Base-by-base conservation (phyloP, 2,797 vertebrate genomes). In the Threskiornis aethiopicus region DNA sequence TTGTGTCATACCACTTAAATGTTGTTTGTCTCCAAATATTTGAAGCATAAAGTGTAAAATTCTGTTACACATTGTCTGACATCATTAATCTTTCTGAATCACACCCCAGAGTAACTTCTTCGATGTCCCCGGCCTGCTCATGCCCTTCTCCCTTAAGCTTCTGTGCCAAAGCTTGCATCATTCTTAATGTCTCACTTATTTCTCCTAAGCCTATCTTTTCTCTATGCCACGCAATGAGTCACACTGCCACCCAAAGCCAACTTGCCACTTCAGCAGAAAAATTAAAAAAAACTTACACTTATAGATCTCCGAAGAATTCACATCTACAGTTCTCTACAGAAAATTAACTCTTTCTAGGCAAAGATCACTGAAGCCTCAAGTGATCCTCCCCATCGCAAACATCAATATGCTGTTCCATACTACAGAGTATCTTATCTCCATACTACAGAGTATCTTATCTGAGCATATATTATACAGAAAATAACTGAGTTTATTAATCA, bases 51-150 rank as follows among this genome's bases (percentile, higher is more conserved):
- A 71, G 33, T 44, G 4, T n/a, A 72, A 84, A 84, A 82, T 52
- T 72, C 2, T n/a, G n/a, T n/a, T 25, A 62, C 11, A 9, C 6
- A 14, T 44, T 41, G 19, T 19, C 58, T 54, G 55, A n/a, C 25
- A 46, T 14, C 6, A 76, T 6, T 35, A 21, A 71, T 47, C 44
- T 72, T 67, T 13, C 54, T 33, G 39, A 88, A 72, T 72, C 25
- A 17, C 25, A 72, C 19, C 39, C 39, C 44, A 31, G 10, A 58
- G 44, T 31, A 89, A 55, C 22, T 61, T 55, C 24, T 66, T 52
- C 54, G 9, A 16, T 8, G 5, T n/a, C 9, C 10, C 73, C 0
- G 0, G 39, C 12, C 54, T 59, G 17, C 26, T 83, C 9, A 4
- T 18, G 33, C 21, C 35, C 29, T 75, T 78, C 37, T 75, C 52